Conservation (phyloP, 2,797 vertebrate species). For the Lepidocolaptes lacrymiger region DNA sequence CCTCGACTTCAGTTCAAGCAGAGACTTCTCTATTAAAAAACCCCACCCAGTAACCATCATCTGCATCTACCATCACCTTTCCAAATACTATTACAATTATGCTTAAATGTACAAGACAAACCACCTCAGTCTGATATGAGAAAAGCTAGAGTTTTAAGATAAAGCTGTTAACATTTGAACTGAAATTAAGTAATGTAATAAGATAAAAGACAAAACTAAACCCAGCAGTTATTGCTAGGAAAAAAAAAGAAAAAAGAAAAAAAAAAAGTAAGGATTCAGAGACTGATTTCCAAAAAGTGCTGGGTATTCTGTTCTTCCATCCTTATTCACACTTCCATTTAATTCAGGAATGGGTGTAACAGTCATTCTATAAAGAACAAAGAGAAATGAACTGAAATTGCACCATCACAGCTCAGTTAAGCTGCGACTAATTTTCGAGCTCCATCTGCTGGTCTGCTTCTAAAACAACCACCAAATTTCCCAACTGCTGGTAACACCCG, state of each 20-base stretch:
- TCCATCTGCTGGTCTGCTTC: constrained; percentile 50
- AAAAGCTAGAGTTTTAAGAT: neutral
- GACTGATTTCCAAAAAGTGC: neutral
- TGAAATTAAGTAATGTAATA: neutral
- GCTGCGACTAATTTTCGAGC: neutral
- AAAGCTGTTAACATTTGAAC: neutral
- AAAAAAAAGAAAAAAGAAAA: neutral
- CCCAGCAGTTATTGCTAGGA: neutral
- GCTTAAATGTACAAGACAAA: neutral
- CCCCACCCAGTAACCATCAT: neutral
- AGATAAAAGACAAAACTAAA: neutral
- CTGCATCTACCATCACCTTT: neutral
- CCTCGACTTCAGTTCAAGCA: neutral
- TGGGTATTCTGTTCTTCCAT: neutral
- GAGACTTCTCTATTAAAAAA: neutral
- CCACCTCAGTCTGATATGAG: neutral
- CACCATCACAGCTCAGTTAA: neutral
- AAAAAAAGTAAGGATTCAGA: neutral
- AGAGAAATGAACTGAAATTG: neutral
- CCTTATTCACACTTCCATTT: neutral
- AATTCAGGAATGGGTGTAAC: neutral
- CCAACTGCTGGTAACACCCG: neutral
- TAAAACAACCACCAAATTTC: neutral
- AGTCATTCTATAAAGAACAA: neutral
- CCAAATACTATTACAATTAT: neutral